A percentile compares a stretch with the other conserved stretches of the same genome.
Evolutionary conservation across 1,140 invertebrate genomes (phyloP).

Genomic region (Drosophila ananassae): DNA sequence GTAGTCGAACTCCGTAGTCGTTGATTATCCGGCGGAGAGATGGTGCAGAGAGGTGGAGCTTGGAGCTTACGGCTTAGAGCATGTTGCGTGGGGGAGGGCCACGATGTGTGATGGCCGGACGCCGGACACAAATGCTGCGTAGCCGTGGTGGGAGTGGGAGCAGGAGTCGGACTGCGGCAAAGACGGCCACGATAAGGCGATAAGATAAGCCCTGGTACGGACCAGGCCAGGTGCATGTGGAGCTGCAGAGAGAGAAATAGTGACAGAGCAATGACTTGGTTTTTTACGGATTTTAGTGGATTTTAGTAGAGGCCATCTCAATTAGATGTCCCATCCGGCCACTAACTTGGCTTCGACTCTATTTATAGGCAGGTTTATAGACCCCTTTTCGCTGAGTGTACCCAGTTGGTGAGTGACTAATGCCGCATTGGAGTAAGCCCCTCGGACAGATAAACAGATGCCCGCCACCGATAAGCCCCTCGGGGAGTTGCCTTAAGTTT

Average conservation of each 20-base stretch:
- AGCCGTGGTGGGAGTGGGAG: not conserved
- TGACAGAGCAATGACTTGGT: too few relatives aligned
- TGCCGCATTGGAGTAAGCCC: constrained; percentile 32
- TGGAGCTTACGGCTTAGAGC: constrained; percentile 21
- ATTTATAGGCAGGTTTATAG: not conserved
- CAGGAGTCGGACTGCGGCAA: constrained; percentile 28
- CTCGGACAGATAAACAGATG: constrained; percentile 41
- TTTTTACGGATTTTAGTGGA: not conserved
- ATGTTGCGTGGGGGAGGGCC: constrained; percentile 33
- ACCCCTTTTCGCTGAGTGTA: not conserved
- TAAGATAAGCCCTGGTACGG: constrained; percentile 41
- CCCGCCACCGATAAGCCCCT: constrained; percentile 4
- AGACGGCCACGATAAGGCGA: constrained; percentile 28
- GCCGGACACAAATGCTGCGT: constrained; percentile 13
- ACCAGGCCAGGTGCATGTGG: constrained; percentile 19
- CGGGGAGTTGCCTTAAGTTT: not conserved
- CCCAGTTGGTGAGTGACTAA: constrained; percentile 20
- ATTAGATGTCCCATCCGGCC: not conserved
- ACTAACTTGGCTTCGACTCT: too few relatives aligned
- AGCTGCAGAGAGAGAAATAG: not conserved
- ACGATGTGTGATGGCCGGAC: constrained; percentile 5
- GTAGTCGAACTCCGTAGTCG: not conserved
- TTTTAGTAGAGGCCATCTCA: not conserved
- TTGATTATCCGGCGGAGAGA: not conserved
- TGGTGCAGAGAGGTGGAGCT: too few relatives aligned